These are phyloP conservation scores for Quadriops clusia DNA, from an alignment of 2,888 invertebrate genomes.

Conservation along the genomic window DNA sequence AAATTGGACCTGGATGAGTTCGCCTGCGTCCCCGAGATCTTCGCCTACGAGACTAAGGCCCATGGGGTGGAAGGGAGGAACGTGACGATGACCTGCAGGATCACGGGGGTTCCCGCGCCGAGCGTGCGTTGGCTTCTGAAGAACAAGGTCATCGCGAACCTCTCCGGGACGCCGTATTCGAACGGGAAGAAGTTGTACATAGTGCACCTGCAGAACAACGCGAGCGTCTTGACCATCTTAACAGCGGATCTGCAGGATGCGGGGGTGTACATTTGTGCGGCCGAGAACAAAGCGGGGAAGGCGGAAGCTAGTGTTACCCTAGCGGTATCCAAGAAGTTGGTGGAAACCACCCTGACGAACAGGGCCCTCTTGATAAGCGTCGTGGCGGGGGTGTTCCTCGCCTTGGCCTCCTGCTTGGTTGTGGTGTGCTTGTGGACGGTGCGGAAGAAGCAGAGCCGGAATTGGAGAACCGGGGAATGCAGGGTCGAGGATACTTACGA, in stretches of 20 bases:
- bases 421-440: constrained; percentile 50
- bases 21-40: constrained; percentile 63
- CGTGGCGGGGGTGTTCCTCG: constrained; percentile 52
- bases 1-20: constrained; percentile 66
- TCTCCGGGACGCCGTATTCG: constrained; percentile 37
- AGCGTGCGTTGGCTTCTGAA: constrained; percentile 60
- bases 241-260: constrained; percentile 63
- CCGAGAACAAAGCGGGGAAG: constrained; percentile 70
- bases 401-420: constrained; percentile 53
- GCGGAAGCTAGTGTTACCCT: constrained; percentile 63
- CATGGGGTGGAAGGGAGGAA: constrained; percentile 60
- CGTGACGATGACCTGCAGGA: constrained; percentile 59
- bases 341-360: constrained; percentile 46
- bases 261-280: constrained; percentile 64
- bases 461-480: constrained; percentile 34
- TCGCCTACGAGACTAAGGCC: constrained; percentile 46
- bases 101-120: constrained; percentile 60
- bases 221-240: constrained; percentile 62
- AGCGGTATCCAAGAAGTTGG: constrained; percentile 53
- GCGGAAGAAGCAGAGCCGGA: constrained; percentile 48
- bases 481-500: constrained; percentile 55
- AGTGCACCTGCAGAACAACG: constrained; percentile 52
- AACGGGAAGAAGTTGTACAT: constrained; percentile 51
- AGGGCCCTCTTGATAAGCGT: constrained; percentile 55
- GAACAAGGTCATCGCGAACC: constrained; percentile 57